Percentiles rank a stretch among this genome's conserved stretches.
Evolutionary conservation across 2,888 invertebrate genomes (phyloP).

Genomic region (Polydrusus pterygomalis): DNA sequence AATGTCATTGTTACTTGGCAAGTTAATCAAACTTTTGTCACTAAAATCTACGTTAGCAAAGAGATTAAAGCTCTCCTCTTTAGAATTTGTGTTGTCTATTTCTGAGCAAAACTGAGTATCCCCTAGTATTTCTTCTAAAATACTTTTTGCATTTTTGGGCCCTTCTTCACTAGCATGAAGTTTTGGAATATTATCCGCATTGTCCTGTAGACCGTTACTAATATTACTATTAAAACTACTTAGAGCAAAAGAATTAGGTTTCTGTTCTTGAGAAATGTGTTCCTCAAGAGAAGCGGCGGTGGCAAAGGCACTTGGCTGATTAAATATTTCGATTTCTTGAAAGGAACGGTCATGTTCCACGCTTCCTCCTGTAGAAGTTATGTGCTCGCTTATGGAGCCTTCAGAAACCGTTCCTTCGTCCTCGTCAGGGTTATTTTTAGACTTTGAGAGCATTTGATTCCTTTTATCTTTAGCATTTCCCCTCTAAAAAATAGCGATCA

Average conservation of each 20-base stretch:
- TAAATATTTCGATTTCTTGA: constrained; percentile 69
- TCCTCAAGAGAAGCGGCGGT: constrained; percentile 43
- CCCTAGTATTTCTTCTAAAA: constrained; percentile 68
- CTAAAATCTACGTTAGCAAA: constrained; percentile 69
- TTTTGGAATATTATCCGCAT: constrained; percentile 1
- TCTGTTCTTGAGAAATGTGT: constrained; percentile 62
- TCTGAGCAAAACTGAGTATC: constrained; percentile 65
- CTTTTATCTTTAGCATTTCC: constrained; percentile 5
- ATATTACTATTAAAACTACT: constrained; percentile 60
- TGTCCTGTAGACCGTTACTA: constrained; percentile 33
- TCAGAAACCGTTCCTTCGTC: constrained; percentile 36
- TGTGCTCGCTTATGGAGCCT: constrained; percentile 59
- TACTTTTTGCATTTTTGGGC: constrained; percentile 63
- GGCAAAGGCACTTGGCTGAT: constrained; percentile 59
- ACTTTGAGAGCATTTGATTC: not conserved
- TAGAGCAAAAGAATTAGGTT: constrained; percentile 59
- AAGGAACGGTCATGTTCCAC: constrained; percentile 70
- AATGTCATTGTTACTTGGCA: constrained; percentile 42
- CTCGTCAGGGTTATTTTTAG: constrained; percentile 16
- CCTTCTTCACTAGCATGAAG: constrained; percentile 52
- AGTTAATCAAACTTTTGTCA: constrained; percentile 67
- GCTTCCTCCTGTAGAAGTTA: constrained; percentile 61
- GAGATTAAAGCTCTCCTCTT: constrained; percentile 68
- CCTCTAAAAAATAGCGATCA: not conserved
- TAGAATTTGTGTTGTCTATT: constrained; percentile 58